phyloP scores from a whole-genome alignment of 2,888 invertebrate species.

The Villa cingulata region DNA sequence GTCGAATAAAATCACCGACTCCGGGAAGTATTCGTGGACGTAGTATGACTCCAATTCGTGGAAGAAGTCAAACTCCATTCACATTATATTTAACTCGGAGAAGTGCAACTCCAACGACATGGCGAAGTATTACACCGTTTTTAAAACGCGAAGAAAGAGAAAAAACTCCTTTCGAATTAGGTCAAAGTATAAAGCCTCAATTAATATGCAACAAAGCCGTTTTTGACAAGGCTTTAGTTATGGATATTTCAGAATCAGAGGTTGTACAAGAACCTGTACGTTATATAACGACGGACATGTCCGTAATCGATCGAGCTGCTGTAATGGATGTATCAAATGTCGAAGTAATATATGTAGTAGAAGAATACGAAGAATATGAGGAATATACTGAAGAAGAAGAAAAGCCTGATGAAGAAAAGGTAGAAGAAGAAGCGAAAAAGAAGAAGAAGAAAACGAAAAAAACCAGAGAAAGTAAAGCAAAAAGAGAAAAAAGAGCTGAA shows the following conservation, averaged over 20 bases:
- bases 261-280: constrained; percentile 28
- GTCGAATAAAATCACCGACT: constrained; percentile 34
- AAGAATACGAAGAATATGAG: constrained; percentile 32
- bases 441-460: constrained; percentile 21
- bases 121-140: constrained; percentile 36
- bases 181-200: constrained; percentile 29
- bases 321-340: constrained; percentile 38
- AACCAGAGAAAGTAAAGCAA: constrained; percentile 2
- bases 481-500: constrained; percentile 13
- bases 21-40: constrained; percentile 33
- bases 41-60: constrained; percentile 34
- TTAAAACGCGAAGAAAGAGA: constrained; percentile 35
- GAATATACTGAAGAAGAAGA: constrained; percentile 24
- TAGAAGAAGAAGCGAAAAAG: constrained; percentile 26
- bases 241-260: constrained; percentile 34
- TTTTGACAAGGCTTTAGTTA: constrained; percentile 33
- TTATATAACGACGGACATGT: constrained; percentile 36
- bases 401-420: constrained; percentile 13
- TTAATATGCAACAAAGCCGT: constrained; percentile 34
- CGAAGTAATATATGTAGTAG: constrained; percentile 36
- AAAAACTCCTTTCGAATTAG: constrained; percentile 36
- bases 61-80: constrained; percentile 34
- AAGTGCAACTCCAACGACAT: constrained; percentile 35
- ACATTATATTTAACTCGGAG: constrained; percentile 30
- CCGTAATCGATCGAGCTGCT: constrained; percentile 36